Evolutionary conservation across 1,140 invertebrate species (phyloP).

Genomic region (Bombus waltoni): DNA sequence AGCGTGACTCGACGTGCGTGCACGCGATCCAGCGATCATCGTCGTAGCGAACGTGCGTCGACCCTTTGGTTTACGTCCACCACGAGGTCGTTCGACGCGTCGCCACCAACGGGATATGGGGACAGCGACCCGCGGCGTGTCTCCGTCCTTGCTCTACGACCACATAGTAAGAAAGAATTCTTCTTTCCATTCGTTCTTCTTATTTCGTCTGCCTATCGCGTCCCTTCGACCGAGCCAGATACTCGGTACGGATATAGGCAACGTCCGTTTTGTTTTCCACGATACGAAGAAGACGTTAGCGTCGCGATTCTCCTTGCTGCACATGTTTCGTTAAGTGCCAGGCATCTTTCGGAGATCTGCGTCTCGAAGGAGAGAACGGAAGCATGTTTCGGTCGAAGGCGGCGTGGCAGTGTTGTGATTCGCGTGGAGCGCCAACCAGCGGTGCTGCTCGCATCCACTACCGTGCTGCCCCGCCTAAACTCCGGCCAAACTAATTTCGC

Average conservation of each 20-base stretch:
- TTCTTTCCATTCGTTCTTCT: neutral
- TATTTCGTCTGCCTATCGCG: no score
- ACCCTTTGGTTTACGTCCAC: neutral
- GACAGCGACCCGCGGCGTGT: constrained; percentile 9
- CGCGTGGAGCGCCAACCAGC: neutral
- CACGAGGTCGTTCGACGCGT: constrained; percentile 14
- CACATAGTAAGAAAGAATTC: neutral
- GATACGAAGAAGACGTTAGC: neutral
- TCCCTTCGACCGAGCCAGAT: neutral
- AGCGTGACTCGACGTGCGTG: neutral
- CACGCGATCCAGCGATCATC: constrained; percentile 13
- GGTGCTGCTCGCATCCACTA: neutral
- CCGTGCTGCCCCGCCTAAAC: constrained; percentile 10
- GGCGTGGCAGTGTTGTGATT: constrained; percentile 36
- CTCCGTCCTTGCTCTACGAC: neutral
- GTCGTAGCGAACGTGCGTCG: neutral
- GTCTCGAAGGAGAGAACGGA: no score
- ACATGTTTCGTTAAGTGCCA: no score
- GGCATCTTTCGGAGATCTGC: neutral
- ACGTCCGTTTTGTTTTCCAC: no score
- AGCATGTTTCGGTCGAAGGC: neutral
- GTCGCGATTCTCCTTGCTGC: no score
- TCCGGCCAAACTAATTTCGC: neutral
- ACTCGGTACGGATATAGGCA: no score
- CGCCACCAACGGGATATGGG: neutral